A percentile compares a stretch with the other conserved stretches of the same genome.
Conservation (phyloP, 2,888 invertebrate species). For the Agrypnus murinus region DNA sequence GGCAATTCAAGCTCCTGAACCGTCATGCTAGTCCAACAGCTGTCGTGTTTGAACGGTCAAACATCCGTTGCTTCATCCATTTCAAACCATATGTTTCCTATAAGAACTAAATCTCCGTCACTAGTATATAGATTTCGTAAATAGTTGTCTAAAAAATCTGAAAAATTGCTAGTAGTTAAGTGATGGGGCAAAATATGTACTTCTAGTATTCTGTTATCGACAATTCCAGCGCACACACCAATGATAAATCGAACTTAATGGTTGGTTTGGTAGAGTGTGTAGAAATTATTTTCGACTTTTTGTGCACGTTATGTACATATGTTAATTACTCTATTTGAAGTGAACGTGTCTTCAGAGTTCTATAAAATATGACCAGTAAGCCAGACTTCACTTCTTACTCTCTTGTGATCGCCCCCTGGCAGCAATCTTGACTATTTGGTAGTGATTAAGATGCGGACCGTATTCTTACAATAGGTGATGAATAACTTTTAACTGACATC, state of each 20-base stretch:
- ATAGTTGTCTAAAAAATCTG: constrained; percentile 47
- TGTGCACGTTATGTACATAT: no score
- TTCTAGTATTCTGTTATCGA: constrained; percentile 52
- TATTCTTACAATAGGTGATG: no score
- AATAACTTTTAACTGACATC: no score
- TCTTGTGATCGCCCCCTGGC: no score
- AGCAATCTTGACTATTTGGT: no score
- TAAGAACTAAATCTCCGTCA: neutral
- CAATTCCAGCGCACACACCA: constrained; percentile 55
- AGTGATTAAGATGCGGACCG: no score
- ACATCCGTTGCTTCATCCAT: neutral
- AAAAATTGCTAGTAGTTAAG: constrained; percentile 50
- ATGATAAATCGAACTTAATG: constrained; percentile 53
- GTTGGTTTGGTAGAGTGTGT: constrained; percentile 37
- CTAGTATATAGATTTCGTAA: constrained; percentile 29
- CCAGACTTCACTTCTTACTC: no score
- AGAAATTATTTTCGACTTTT: constrained; percentile 49
- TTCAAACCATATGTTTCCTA: neutral
- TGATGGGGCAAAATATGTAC: constrained; percentile 47
- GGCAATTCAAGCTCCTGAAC: neutral
- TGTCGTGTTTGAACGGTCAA: neutral
- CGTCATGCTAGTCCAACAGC: neutral
- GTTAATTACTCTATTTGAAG: no score
- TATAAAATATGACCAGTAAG: no score
- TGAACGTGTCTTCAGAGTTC: no score